Percentiles rank a stretch among this genome's conserved stretches.
These are phyloP conservation scores for Pelmatolapia mariae DNA, from an alignment of 2,113 vertebrate species.

Conservation along the genomic window DNA sequence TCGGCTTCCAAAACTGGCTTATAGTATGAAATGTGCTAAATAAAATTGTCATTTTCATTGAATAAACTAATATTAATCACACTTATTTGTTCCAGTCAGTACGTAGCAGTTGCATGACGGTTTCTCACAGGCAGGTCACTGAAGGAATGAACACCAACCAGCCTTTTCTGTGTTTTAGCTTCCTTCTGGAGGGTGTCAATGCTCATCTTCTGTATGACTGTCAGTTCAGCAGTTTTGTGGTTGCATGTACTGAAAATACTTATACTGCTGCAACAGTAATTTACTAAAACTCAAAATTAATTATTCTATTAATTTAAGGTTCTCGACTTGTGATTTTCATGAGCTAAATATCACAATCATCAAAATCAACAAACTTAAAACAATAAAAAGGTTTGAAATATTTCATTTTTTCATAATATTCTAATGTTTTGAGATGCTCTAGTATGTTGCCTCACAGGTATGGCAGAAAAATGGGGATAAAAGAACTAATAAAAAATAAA, in stretches of 20 bases:
- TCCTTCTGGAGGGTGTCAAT: neutral
- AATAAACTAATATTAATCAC: neutral
- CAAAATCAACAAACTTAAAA: neutral
- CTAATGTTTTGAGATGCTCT: neutral
- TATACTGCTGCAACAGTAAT: neutral
- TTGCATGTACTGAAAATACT: neutral
- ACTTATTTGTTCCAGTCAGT: neutral
- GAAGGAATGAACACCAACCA: neutral
- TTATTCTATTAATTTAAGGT: neutral
- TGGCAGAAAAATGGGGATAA: neutral
- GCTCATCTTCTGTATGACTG: neutral
- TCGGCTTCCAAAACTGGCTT: neutral
- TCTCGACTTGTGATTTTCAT: neutral
- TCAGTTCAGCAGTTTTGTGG: neutral
- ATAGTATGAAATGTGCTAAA: neutral
- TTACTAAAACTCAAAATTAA: neutral
- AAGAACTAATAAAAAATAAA: neutral
- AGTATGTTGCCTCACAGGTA: neutral
- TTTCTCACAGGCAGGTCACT: neutral
- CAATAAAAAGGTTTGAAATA: neutral
- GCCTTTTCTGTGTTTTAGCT: neutral
- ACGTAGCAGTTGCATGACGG: neutral
- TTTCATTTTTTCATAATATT: neutral
- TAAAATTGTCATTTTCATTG: neutral
- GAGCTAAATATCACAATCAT: neutral